phyloP scores from a whole-genome alignment of 1,140 invertebrate species.

The Venustaconcha ellipsiformis region DNA sequence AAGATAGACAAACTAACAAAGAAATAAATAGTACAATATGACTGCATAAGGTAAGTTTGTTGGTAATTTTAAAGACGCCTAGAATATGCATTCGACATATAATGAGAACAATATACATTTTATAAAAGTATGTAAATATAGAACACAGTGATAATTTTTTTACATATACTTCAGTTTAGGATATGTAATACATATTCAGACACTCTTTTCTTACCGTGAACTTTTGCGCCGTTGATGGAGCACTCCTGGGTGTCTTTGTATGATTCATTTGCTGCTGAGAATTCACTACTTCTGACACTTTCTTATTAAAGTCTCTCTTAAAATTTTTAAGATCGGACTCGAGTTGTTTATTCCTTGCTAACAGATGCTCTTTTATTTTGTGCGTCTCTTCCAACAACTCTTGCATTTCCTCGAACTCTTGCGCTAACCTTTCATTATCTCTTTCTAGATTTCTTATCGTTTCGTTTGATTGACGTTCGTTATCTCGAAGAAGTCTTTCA shows the following conservation, averaged over 20 bases:
- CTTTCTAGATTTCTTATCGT: conserved; percentile 49
- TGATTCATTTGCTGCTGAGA: conserved; percentile 33
- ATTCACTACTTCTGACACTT: conserved; percentile 50
- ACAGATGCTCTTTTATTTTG: conserved; percentile 45
- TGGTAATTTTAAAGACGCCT: too few species aligned
- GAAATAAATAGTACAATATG: too few species aligned
- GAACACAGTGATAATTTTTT: not conserved
- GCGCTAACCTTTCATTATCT: conserved; percentile 49
- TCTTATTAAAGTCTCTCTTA: conserved; percentile 51
- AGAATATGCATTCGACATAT: too few species aligned
- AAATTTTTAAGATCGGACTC: conserved; percentile 57
- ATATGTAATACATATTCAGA: not conserved
- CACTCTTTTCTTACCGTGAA: conserved; percentile 25
- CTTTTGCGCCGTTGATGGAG: conserved; percentile 4
- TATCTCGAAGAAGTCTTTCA: conserved; percentile 47
- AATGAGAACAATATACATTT: too few species aligned
- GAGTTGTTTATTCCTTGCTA: conserved; percentile 51
- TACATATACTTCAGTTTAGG: conserved; percentile 1
- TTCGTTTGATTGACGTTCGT: conserved; percentile 40
- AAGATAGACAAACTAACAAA: too few species aligned
- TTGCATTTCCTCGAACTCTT: conserved; percentile 54
- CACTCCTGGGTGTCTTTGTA: conserved; percentile 5
- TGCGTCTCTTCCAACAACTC: conserved; percentile 55
- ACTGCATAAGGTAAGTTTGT: too few species aligned
- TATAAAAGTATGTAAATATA: not conserved